phyloP scores from a whole-genome alignment of 2,113 vertebrate genomes.

The Hymenochirus boettgeri region DNA sequence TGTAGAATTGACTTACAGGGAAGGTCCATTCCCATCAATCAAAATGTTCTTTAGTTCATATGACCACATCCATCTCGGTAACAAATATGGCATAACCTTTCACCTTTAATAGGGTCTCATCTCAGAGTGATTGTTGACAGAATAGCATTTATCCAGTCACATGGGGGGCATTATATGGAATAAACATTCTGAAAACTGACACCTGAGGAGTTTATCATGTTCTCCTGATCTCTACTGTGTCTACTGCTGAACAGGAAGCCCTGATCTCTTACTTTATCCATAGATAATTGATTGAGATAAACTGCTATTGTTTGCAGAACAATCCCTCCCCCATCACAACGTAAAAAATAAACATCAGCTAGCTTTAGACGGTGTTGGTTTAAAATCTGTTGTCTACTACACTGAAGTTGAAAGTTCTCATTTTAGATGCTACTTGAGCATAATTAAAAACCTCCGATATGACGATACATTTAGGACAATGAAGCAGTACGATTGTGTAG shows the following conservation, averaged over 20 bases:
- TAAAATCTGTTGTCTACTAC: too few relatives aligned
- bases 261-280: slow-evolving; percentile 25
- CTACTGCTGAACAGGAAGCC: slow-evolving; percentile 29
- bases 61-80: slow-evolving; percentile 1
- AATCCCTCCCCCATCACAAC: neutral
- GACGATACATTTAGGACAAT: too few relatives aligned
- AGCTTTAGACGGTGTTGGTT: neutral
- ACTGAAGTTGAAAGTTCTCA: too few relatives aligned
- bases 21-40: neutral
- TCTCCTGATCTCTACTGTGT: slow-evolving; percentile 11
- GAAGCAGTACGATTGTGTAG: too few relatives aligned
- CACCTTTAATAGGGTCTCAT: neutral
- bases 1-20: neutral
- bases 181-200: slow-evolving; percentile 16
- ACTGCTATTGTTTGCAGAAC: slow-evolving; percentile 4
- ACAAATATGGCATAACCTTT: slow-evolving; percentile 7
- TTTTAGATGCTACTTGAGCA: too few relatives aligned
- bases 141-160: slow-evolving; percentile 11
- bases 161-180: slow-evolving; percentile 10
- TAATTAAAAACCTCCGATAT: too few relatives aligned
- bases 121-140: slow-evolving; percentile 11
- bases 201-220: slow-evolving; percentile 31
- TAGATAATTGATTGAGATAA: slow-evolving; percentile 28
- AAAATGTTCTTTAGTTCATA: neutral
- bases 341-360: neutral